Base-by-base conservation (phyloP, 2,797 vertebrate species). In the Chelmon rostratus region DNA sequence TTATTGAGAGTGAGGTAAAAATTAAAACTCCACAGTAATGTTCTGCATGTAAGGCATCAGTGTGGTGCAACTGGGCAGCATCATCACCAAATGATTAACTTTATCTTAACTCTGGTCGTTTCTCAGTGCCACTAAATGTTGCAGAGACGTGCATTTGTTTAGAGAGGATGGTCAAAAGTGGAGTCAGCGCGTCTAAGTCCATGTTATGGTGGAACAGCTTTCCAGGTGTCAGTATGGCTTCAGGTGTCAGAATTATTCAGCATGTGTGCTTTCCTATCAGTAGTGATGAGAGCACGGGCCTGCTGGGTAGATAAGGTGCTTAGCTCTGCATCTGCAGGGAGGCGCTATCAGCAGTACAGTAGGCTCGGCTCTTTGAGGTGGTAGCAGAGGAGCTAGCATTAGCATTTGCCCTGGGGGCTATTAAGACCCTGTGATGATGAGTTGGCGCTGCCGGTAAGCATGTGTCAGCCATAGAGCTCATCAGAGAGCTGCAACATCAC, bases 351-450 rank as follows among this genome's bases (percentile, higher is more conserved):
- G 78, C 72, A 68, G 53, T 40, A 56, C 72, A 65, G 59, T 46
- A 31, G 53, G 37, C 46, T 71, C 38, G 12, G 66, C 76, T 76
- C 66, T 82, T 91, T 86, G 70, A 84, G 87, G 73, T 53, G 44
- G 71, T 76, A 67, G 76, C 76, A 52, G 56, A 84, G 46, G 73
- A 82, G 79, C 71, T 90, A 89, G 85, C 86, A 81, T 87, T 90
- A 90, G 79, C 83, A 86, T 90, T 86, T 81, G 72, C 90, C 86
- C 85, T 72, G 62, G 75, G 84, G 81, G 76, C 85, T 89, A 78
- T 91, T 90, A 87, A 83, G 68, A 85, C 68, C 79, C 88, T 82
- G 83, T 82, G 85, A 87, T 90, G 89, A 91, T 90, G 82, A 89
- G 86, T 88, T 90, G 81, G 88, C 75, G 7, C 70, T 65, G 64